Base-by-base conservation (phyloP, 2,888 invertebrate species). In the Dicycla oo region DNA sequence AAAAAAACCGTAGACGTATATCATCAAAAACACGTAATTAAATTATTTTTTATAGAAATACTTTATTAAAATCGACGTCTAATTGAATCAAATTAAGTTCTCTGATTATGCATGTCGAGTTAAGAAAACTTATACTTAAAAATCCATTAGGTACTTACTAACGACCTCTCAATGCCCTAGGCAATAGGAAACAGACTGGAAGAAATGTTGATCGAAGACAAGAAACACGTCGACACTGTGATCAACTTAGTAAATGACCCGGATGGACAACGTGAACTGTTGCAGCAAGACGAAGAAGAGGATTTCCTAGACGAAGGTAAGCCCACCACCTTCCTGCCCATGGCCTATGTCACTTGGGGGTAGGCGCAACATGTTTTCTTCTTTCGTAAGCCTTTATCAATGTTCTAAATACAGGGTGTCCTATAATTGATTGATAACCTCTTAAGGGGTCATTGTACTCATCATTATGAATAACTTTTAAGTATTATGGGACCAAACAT, bases 231-330 rank as follows among this genome's bases (percentile, higher is more conserved):
- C 70, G 97, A 97, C 61, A 97, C 97, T 68, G 96, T 98, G 0
- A 96, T 97, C 54, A 96, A 96, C 30, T 96, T 97, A 89, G 96
- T 98, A 2, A 93, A 96, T 0, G 98, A 98, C 87, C 98, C 98
- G 47, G 97, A 97, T 69, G 98, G 98, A 77, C 98, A 98, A 87
- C 97, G 97, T 66, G 98, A 98, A 79, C 93, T 98, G 18, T 92
- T 98, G 58, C 96, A 98, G 63, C 98, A 98, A 93, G 98, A 98
- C 82, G 98, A 98, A 90, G 98, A 99, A 88, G 99, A 99, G 94
- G 99, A 99, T 93, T 99, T 99, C 90, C 96, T 99, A 30, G 99
- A 99, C 93, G 99, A 99, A 97, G 98, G 98, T 98, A 91, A 54
- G 15, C 40, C 56, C 26, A 53, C 8, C 3, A 26, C 26, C 5